These are phyloP conservation scores for Halcyon leucocephala DNA, from an alignment of 2,797 vertebrate species.

Conservation along the genomic window DNA sequence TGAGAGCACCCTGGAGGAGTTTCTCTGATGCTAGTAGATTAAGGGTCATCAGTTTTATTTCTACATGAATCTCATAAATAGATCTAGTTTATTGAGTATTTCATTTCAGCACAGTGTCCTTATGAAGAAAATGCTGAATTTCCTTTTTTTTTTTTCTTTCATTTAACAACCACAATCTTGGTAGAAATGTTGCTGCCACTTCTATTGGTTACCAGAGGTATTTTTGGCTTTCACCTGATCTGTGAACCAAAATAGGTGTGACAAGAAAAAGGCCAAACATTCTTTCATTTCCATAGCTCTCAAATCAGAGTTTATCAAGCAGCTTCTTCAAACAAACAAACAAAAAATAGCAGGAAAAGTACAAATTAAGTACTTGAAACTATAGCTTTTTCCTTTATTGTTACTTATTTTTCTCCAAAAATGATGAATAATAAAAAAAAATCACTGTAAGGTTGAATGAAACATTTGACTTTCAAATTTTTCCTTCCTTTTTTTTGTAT, in stretches of 20 bases:
- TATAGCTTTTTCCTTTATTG: not conserved
- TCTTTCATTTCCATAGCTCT: not conserved
- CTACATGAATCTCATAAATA: not conserved
- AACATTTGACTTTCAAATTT: not conserved
- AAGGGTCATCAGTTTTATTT: not conserved
- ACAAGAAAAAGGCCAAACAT: not conserved
- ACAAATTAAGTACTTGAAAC: not conserved
- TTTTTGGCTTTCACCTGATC: not conserved
- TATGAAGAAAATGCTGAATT: not conserved
- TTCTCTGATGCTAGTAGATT: not conserved
- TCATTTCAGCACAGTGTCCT: fast-evolving
- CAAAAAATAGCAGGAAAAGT: not conserved
- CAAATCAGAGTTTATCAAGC: not conserved
- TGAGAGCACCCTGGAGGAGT: not conserved
- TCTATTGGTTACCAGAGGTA: not conserved
- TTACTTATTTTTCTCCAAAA: not conserved
- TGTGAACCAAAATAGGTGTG: not conserved
- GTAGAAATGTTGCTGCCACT: not conserved
- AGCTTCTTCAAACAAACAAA: not conserved
- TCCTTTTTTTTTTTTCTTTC: not conserved
- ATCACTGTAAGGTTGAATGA: not conserved
- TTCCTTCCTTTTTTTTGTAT: not conserved
- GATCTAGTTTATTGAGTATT: not conserved
- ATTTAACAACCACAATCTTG: not conserved
- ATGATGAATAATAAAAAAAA: not conserved